Percentiles rank a stretch among this genome's conserved stretches.
These are phyloP conservation scores for Sussaba pulchella DNA, from an alignment of 2,888 invertebrate genomes.

Conservation along the genomic window DNA sequence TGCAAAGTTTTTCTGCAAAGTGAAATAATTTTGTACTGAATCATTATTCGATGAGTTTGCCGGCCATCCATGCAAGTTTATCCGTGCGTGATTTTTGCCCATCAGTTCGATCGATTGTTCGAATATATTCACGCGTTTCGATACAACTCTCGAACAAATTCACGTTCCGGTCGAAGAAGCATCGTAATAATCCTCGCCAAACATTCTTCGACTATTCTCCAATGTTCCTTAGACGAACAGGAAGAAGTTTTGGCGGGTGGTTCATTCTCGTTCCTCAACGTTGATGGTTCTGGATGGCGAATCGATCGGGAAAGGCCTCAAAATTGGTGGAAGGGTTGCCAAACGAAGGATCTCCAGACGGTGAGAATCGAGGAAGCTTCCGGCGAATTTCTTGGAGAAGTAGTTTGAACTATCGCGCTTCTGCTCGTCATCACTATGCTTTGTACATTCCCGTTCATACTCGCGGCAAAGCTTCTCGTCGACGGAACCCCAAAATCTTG, in stretches of 20 bases:
- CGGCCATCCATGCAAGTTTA: too few relatives aligned
- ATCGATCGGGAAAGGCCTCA: constrained; percentile 6
- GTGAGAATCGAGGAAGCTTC: constrained; percentile 27
- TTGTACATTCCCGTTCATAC: constrained; percentile 43
- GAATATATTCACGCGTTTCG: neutral
- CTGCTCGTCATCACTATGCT: constrained; percentile 43
- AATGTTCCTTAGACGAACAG: constrained; percentile 1
- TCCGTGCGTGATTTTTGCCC: neutral
- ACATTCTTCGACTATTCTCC: constrained; percentile 43
- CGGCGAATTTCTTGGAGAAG: constrained; percentile 55
- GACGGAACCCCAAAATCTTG: constrained; percentile 26
- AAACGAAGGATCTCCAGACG: constrained; percentile 20
- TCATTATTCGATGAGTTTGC: constrained; percentile 3
- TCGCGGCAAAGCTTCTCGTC: neutral
- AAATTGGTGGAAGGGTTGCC: neutral
- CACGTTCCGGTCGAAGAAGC: neutral
- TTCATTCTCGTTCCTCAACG: constrained; percentile 19
- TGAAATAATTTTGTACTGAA: too few relatives aligned
- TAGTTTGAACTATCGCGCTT: constrained; percentile 57
- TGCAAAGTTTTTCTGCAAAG: too few relatives aligned
- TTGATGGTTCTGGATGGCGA: neutral
- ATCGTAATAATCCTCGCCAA: constrained; percentile 33
- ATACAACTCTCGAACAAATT: constrained; percentile 7
- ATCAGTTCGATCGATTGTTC: constrained; percentile 6
- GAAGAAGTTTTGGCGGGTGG: constrained; percentile 13